Percentiles rank a stretch among this genome's conserved stretches.
These are phyloP conservation scores for Luperina nickerlii DNA, from an alignment of 2,888 invertebrate species.

Conservation along the genomic window DNA sequence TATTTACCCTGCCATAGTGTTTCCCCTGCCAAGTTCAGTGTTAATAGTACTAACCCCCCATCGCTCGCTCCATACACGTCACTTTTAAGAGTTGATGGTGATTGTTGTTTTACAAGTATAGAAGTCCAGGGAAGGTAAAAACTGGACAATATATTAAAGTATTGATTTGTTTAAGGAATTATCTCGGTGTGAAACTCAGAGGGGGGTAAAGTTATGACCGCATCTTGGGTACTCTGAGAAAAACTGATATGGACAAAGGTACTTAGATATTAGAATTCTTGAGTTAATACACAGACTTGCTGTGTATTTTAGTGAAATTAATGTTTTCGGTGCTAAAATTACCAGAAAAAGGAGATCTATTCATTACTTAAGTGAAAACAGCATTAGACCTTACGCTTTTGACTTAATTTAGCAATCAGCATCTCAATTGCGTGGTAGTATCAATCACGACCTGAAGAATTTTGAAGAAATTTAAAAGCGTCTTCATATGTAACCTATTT, in stretches of 20 bases:
- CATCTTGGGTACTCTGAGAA: not conserved
- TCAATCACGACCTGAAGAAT: not conserved
- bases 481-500: not conserved
- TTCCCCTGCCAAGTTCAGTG: not conserved
- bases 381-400: not conserved
- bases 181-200: slow-evolving; percentile 11
- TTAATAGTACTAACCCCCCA: slow-evolving; percentile 12
- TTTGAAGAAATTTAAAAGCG: not conserved
- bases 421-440: not conserved
- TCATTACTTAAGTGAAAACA: not conserved
- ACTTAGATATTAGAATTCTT: not conserved
- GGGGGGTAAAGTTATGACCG: not conserved
- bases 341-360: not conserved
- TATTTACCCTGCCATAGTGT: not conserved
- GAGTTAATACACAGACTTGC: too few relatives aligned
- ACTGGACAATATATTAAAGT: slow-evolving; percentile 8
- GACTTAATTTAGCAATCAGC: not conserved
- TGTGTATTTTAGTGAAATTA: too few relatives aligned
- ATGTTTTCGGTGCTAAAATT: not conserved
- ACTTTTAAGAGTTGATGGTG: slow-evolving; percentile 3
- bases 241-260: not conserved
- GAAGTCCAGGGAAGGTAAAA: slow-evolving; percentile 9
- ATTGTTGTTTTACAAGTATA: slow-evolving; percentile 33
- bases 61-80: not conserved
- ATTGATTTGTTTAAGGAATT: slow-evolving; percentile 6